Conservation (phyloP, 2,888 invertebrate genomes). For the Callosobruchus maculatus region DNA sequence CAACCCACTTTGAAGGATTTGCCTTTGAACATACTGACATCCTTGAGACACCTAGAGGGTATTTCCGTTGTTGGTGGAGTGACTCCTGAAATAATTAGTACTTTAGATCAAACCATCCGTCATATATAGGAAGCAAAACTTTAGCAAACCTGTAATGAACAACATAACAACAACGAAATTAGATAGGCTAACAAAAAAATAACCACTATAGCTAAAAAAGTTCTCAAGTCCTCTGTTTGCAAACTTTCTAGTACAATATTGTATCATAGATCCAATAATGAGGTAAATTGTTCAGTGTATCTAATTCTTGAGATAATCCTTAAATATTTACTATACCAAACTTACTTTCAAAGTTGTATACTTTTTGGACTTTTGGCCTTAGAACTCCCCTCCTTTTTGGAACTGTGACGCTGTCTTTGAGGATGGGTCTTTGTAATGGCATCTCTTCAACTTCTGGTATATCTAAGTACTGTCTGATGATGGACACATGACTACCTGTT, state of each 20-base stretch:
- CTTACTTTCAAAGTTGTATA: constrained; percentile 28
- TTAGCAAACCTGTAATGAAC: no score
- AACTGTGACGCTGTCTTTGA: constrained; percentile 16
- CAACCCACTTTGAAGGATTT: constrained; percentile 72
- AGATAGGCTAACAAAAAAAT: no score
- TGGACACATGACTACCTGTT: constrained; percentile 26
- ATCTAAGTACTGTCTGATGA: constrained; percentile 29
- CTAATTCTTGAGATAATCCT: no score
- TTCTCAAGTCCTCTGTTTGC: not conserved
- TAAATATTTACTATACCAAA: not conserved
- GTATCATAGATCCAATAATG: no score
- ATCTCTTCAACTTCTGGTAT: constrained; percentile 30
- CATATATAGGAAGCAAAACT: no score
- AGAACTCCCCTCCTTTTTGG: constrained; percentile 19
- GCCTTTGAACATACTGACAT: constrained; percentile 59
- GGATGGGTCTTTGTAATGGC: constrained; percentile 16
- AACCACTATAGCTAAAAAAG: no score
- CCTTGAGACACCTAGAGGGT: constrained; percentile 46
- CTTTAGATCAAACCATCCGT: no score
- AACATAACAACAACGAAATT: no score
- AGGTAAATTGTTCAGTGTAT: no score
- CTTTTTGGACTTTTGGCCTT: constrained; percentile 29
- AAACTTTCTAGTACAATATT: no score
- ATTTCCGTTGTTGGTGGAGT: constrained; percentile 9
- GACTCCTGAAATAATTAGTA: constrained; percentile 11